phyloP scores from a whole-genome alignment of 1,140 invertebrate genomes.

The Euura lappo region DNA sequence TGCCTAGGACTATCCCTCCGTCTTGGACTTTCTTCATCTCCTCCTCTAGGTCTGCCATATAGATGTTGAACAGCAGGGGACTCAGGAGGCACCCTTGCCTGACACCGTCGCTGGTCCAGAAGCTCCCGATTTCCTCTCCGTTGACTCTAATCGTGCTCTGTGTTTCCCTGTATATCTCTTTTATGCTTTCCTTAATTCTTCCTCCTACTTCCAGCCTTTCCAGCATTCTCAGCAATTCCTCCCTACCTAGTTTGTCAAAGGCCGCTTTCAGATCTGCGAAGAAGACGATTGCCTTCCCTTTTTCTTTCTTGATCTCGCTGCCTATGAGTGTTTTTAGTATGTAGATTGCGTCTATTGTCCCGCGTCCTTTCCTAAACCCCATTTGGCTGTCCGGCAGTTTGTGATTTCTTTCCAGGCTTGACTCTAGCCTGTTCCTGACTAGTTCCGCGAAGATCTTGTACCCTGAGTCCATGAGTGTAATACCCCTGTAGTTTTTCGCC shows the following conservation, averaged over 20 bases:
- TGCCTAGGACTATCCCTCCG: constrained; percentile 17
- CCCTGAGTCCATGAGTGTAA: constrained; percentile 19
- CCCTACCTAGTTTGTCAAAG: background rate
- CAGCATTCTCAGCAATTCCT: constrained; percentile 8
- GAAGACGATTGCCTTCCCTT: background rate
- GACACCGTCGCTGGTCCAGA: constrained; percentile 23
- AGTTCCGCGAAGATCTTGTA: constrained; percentile 11
- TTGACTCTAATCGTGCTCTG: too few relatives aligned
- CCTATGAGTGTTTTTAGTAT: constrained; percentile 14
- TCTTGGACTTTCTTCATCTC: constrained; percentile 7
- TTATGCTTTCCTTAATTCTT: constrained; percentile 16
- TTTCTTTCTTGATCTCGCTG: background rate
- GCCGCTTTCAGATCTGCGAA: background rate
- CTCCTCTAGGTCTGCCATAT: background rate
- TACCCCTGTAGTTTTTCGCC: constrained; percentile 32
- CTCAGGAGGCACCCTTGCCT: constrained; percentile 23
- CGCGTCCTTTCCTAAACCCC: constrained; percentile 20
- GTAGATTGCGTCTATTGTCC: constrained; percentile 20
- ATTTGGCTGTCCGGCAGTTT: background rate
- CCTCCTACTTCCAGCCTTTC: constrained; percentile 6
- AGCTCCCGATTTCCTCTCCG: constrained; percentile 10
- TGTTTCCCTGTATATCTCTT: constrained; percentile 5
- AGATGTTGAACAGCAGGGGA: constrained; percentile 23
- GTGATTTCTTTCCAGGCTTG: background rate
- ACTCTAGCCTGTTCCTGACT: background rate